Evolutionary conservation across 2,113 vertebrate species (phyloP).

Genomic region (Mirza zaza): DNA sequence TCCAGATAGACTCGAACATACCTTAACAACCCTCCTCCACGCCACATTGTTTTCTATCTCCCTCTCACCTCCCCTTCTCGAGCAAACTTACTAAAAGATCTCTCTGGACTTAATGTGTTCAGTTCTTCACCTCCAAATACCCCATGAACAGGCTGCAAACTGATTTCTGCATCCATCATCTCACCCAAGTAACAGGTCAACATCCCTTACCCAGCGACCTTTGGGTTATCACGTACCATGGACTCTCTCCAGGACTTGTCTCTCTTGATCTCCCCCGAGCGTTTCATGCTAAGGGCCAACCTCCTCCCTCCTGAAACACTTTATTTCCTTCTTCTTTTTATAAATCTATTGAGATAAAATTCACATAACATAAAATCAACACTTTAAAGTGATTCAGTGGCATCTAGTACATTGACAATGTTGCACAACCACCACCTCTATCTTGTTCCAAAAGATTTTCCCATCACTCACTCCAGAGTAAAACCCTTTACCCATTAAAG

Average conservation of each 20-base stretch:
- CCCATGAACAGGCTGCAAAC: not conserved
- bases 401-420: not conserved
- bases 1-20: not conserved
- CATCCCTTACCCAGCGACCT: not conserved
- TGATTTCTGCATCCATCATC: not conserved
- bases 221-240: fast-evolving
- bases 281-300: not conserved
- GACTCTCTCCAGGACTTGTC: not conserved
- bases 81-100: not conserved
- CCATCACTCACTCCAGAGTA: not conserved
- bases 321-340: not conserved
- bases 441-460: not conserved
- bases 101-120: not conserved
- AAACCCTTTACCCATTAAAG: not conserved
- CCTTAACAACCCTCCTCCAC: not conserved
- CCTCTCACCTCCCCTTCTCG: not conserved
- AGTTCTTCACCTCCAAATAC: not conserved
- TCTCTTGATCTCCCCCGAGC: not conserved
- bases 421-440: not conserved
- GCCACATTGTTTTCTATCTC: not conserved
- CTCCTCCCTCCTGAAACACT: not conserved
- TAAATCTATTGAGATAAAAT: not conserved
- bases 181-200: not conserved
- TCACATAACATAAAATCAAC: not conserved
- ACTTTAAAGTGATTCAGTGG: not conserved